Conservation (phyloP, 2,888 invertebrate species). For the Actias luna region DNA sequence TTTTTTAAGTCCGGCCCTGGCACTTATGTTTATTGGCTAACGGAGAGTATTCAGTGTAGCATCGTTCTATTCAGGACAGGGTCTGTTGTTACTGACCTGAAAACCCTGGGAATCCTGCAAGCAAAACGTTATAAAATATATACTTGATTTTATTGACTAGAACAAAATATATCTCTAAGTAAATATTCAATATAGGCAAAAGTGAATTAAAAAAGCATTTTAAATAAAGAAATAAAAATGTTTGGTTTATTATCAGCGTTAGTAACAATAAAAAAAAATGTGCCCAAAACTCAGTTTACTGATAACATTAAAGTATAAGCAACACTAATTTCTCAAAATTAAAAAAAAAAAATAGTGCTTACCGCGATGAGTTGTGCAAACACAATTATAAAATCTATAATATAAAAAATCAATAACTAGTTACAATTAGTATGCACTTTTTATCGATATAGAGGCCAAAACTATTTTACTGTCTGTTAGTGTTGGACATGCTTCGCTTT, state of each 20-base stretch:
- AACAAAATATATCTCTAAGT: not conserved
- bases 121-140: slow-evolving; percentile 59
- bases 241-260: not conserved
- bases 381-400: too few species aligned
- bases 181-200: not conserved
- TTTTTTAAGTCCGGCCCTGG: not conserved
- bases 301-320: not conserved
- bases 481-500: too few species aligned
- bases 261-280: not conserved
- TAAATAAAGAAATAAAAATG: not conserved
- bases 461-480: too few species aligned
- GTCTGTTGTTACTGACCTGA: slow-evolving; percentile 68
- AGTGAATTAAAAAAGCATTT: not conserved
- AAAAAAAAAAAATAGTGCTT: not conserved
- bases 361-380: not conserved
- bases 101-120: slow-evolving; percentile 80
- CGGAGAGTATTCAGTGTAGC: slow-evolving; percentile 6
- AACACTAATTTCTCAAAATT: not conserved
- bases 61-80: slow-evolving; percentile 10
- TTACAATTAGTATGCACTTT: too few species aligned
- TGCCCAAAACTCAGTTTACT: not conserved
- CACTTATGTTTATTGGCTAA: slow-evolving; percentile 1
- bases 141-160: slow-evolving; percentile 42
- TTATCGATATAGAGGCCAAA: too few species aligned
- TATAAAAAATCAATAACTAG: too few species aligned